Evolutionary conservation across 1,140 invertebrate genomes (phyloP).

Genomic region (Caenorhabditis briggsae): DNA sequence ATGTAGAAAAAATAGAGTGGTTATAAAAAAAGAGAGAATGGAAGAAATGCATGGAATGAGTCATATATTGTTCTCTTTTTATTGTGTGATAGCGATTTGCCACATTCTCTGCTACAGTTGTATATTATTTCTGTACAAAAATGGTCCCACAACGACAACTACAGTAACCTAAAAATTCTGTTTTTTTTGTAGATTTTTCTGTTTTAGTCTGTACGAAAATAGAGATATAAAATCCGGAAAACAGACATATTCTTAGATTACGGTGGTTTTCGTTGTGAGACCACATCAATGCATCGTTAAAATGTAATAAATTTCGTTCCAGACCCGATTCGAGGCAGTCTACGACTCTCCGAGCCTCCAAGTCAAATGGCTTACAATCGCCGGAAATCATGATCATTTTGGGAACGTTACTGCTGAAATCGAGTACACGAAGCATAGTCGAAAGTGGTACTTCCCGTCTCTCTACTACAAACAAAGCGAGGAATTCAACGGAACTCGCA

Average conservation of each 20-base stretch:
- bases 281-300: no score
- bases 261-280: no score
- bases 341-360: constrained; percentile 72
- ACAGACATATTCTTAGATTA: not conserved
- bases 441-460: constrained; percentile 79
- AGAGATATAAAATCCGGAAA: no score
- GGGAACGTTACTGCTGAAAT: constrained; percentile 79
- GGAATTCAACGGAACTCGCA: constrained; percentile 61
- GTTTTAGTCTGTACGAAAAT: no score
- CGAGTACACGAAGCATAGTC: constrained; percentile 78
- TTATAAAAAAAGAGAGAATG: not conserved
- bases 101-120: no score
- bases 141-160: no score
- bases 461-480: constrained; percentile 78
- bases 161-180: no score
- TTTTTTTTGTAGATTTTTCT: no score
- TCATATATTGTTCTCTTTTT: not conserved
- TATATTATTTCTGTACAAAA: no score
- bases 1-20: not conserved
- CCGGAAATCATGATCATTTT: constrained; percentile 81
- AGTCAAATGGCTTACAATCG: constrained; percentile 79
- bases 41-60: not conserved
- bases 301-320: not conserved
- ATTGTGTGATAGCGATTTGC: no score
- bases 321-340: constrained; percentile 61